Evolutionary conservation across 2,113 vertebrate species (phyloP), one percentile per base, ranked within the genome.

Genomic region (Stomatorhinus ivindoensis): DNA sequence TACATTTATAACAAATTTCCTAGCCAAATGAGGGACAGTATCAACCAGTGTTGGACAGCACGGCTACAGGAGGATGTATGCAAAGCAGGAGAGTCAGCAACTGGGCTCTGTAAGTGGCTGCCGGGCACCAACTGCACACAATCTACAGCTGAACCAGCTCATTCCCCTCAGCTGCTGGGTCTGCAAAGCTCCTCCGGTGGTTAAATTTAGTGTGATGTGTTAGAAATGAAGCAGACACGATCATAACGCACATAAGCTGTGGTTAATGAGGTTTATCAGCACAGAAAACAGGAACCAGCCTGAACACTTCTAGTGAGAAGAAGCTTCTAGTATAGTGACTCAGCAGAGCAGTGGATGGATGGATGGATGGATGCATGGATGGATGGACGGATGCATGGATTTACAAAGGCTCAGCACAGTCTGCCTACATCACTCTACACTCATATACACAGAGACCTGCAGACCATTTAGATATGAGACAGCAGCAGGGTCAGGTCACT

Each of bases 11-110:
- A 55, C 51, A 92, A 65, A 96, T 96, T 96, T 96, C 90, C 92
- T 87, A 95, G 94, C 93, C 95, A 96, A 96, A 96, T 96, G 85
- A 86, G 44, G 1, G 9, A 61, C 31, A 58, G n/a, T 90, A 94
- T 92, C 89, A 93, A 86, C 39, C n/a, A 58, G 19, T 44, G 35
- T 88, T 90, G 89, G 69, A 24, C 13, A 76, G 10, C 90, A 86
- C 53, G 89, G 65, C 35, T 58, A 17, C 31, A 90, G 91, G 89
- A 89, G 91, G 92, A 92, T 87, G 91, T 89, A 96, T 95, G 94
- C 94, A 96, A 96, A 95, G 94, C 61, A 42, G 69, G 11, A 39
- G 61, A 3, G 61, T 65, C 61, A 65, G 61, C n/a, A n/a, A 65
- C 58, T 65, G 58, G 58, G 58, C 1, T 27, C 61, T 11, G n/a